Evolutionary conservation across 2,888 invertebrate species (phyloP).

Genomic region (Gibbula magus): DNA sequence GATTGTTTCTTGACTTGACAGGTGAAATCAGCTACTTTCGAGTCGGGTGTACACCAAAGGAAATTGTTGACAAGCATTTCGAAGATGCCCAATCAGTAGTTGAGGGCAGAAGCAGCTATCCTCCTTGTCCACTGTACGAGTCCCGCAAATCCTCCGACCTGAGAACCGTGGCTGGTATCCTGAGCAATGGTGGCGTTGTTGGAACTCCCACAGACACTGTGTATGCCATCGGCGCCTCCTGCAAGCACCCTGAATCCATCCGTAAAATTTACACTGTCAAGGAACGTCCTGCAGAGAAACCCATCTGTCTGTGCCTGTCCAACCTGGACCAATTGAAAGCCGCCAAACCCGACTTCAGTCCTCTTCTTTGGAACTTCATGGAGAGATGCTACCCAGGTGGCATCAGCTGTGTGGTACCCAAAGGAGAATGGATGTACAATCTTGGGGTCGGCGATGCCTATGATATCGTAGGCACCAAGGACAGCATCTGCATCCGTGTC

Average conservation of each 20-base stretch:
- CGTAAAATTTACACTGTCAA: constrained; percentile 55
- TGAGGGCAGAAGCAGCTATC: neutral
- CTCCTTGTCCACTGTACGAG: constrained; percentile 46
- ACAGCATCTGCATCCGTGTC: constrained; percentile 55
- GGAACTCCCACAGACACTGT: constrained; percentile 61
- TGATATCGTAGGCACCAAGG: constrained; percentile 48
- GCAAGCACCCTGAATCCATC: constrained; percentile 53
- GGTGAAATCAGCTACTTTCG: constrained; percentile 25
- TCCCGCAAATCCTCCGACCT: constrained; percentile 50
- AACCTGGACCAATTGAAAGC: constrained; percentile 52
- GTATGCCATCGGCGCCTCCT: constrained; percentile 57
- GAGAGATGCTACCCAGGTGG: constrained; percentile 55
- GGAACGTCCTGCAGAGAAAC: constrained; percentile 55
- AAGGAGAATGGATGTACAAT: constrained; percentile 52
- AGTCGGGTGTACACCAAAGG: constrained; percentile 17
- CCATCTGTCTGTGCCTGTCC: constrained; percentile 60
- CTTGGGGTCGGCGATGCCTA: constrained; percentile 47
- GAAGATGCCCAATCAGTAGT: constrained; percentile 16
- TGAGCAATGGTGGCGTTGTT: constrained; percentile 52
- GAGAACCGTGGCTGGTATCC: constrained; percentile 41
- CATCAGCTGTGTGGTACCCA: constrained; percentile 58
- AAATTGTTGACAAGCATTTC: constrained; percentile 11
- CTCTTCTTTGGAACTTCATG: constrained; percentile 57
- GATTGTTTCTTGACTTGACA: neutral
- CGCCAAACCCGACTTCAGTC: constrained; percentile 51